Evolutionary conservation across 2,888 invertebrate species (phyloP), one percentile per base, ranked within the genome.

Genomic region (Drosophila rellima): DNA sequence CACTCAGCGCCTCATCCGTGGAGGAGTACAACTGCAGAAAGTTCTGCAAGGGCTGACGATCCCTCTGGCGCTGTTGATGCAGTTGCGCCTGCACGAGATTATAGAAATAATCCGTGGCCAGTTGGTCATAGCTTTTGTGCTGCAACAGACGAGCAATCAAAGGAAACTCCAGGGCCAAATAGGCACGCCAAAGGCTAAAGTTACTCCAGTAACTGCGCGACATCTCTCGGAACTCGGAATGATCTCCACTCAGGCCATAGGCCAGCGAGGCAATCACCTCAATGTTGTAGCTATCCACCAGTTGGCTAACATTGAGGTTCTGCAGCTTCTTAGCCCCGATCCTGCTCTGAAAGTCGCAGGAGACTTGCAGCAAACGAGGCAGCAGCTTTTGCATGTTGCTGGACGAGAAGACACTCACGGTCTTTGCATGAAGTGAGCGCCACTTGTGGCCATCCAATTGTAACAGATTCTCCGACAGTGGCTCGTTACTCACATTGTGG

Each of bases 21-120:
- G 64, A 92, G 29, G 94, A 92, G 48, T 94, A 88, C 2, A 94
- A 81, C 74, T 95, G 94, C 52, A 95, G 88, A 71, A 95, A 94
- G 88, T 94, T 95, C 57, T 94, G 89, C 6, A 84, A 64, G 4
- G 80, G 78, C 59, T 86, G 78, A 0, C 73, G 65, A 55, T 75
- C 81, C 5, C 67, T 20, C 0, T 56, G 74, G 17, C 91, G 84
- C 44, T 90, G 85, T 37, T 85, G 75, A 11, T 79, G 50, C 2
- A 92, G 40, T 23, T 90, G 89, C 0, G 3, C 75, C 71, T 50
- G 56, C n/a, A 89, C 85, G 0, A 90, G 74, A 17, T 84, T 76
- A 2, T 74, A 40, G 56, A 93, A 92, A 60, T 91, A 93, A 0
- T 76, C 71, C 1, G 75, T 74, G 2, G 86, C 84, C 11, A 69